These are phyloP conservation scores for Thunnus albacares DNA, from an alignment of 2,797 vertebrate species.

Conservation along the genomic window DNA sequence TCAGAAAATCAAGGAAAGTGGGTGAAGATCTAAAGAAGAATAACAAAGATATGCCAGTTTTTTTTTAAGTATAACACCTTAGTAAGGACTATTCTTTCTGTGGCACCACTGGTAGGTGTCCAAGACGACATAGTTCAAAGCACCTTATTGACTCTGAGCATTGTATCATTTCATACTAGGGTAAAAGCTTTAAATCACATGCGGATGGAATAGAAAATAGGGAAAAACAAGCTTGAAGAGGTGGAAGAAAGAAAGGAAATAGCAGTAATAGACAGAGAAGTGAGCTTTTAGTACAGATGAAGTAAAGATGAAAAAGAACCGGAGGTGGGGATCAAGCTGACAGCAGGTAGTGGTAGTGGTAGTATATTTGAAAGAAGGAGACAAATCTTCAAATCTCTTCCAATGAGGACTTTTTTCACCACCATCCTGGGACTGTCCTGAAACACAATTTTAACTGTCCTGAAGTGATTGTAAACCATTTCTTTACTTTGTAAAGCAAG, in stretches of 20 bases:
- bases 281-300: slow-evolving; percentile 5
- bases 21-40: slow-evolving; percentile 6
- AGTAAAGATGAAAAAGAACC: neutral
- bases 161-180: slow-evolving; percentile 29
- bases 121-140: slow-evolving; percentile 34
- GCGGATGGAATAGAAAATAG: neutral
- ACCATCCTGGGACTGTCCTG: too few species aligned
- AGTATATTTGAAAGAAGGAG: neutral
- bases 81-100: slow-evolving; percentile 20
- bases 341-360: neutral
- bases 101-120: slow-evolving; percentile 8
- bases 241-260: neutral
- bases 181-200: slow-evolving; percentile 13
- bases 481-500: too few species aligned
- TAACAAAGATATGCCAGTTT: slow-evolving; percentile 36
- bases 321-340: neutral
- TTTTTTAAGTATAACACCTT: slow-evolving; percentile 27
- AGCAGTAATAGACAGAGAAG: neutral
- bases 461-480: too few species aligned
- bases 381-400: neutral
- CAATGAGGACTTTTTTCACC: too few species aligned
- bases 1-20: neutral
- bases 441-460: too few species aligned
- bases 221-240: neutral
- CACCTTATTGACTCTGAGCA: slow-evolving; percentile 35